Evolutionary conservation across 2,888 invertebrate genomes (phyloP), one percentile per base, ranked within the genome.

Genomic region (Ceriagrion tenellum): DNA sequence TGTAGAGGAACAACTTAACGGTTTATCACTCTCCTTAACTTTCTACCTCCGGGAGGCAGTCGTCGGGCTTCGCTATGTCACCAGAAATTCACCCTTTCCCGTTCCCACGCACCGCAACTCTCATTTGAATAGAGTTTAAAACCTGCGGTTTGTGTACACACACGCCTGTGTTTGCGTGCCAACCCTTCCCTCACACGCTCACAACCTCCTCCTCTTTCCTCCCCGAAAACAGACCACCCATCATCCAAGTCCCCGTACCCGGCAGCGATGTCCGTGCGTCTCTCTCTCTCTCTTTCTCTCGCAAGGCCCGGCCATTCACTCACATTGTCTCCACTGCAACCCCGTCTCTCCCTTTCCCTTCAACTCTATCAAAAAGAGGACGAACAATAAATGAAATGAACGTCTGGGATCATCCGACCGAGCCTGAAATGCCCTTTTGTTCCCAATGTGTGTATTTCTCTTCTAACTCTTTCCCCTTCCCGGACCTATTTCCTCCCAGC

Each of bases 41-140:
- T 47, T 47, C 8, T 47, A 47, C 47, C 47, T 47, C 47, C 47
- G 8, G 47, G 47, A 47, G 8, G 8, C 47, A 47, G 47, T 2
- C 47, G 47, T 47, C 8, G 8, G 47, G 2, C 2, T 8, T 47
- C 47, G 8, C 47, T 47, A 47, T 47, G 47, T 47, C 47, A 47
- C 47, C 47, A 47, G n/a, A 69, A 13, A 30, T 56, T n/a, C 56
- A 59, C 90, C n/a, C 55, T 90, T 55, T 26, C 30, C 30, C 20
- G 26, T 6, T 40, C 23, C 23, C 47, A 59, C 56, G 16, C 63
- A 30, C 63, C 23, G 12, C 23, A 12, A 63, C 91, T 91, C 91
- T 30, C 55, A 88, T 91, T 91, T 91, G 35, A 91, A 91, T 63
- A 59, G 63, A 91, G 63, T 91, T 91, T 91, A 59, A 91, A 91